A percentile compares a stretch with the other conserved stretches of the same genome.
Evolutionary conservation across 2,113 vertebrate species (phyloP).

Genomic region (Limnothrissa miodon): DNA sequence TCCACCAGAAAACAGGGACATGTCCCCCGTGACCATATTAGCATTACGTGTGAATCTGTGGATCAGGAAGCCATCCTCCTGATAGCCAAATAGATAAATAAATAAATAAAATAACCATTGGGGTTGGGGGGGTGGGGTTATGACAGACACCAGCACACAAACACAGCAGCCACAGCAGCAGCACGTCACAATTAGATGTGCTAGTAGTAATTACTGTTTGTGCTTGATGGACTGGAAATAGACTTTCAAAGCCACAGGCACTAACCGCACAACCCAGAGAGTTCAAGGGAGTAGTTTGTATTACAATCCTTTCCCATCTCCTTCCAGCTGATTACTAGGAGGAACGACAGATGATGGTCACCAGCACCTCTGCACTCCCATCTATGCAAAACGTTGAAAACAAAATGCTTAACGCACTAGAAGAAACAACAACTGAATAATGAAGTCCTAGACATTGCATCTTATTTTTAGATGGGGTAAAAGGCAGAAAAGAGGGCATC

Average conservation of each 20-base stretch:
- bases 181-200: background rate
- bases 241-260: background rate
- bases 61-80: conserved; percentile 50
- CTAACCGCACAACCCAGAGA: background rate
- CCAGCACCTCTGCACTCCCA: no score
- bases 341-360: background rate
- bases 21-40: conserved; percentile 53
- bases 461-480: background rate
- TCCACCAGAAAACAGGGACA: conserved; percentile 60
- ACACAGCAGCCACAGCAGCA: conserved; percentile 24
- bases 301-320: background rate
- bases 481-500: conserved; percentile 9
- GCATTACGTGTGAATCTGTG: conserved; percentile 48
- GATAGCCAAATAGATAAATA: no score
- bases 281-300: background rate
- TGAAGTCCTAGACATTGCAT: background rate
- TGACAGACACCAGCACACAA: conserved; percentile 28
- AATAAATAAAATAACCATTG: no score
- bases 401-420: background rate
- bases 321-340: conserved; percentile 20
- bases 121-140: conserved; percentile 22
- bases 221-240: background rate
- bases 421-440: background rate
- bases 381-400: background rate
- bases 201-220: background rate